Conservation (phyloP, 2,888 invertebrate genomes). For the Aelia acuminata region DNA sequence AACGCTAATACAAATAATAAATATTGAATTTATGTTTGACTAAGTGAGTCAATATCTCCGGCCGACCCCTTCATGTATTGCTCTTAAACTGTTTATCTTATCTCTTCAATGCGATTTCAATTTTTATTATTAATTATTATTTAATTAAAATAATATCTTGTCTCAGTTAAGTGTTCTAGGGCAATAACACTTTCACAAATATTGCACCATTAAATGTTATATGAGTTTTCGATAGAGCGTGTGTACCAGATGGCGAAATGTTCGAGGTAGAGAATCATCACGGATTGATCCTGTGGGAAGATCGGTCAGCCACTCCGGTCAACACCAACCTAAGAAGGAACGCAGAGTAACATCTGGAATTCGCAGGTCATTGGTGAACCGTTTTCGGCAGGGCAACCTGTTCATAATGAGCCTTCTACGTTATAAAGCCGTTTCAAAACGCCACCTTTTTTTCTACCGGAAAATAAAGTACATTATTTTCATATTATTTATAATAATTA, state of each 20-base stretch:
- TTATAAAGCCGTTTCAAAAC: neutral
- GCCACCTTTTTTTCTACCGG: neutral
- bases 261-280: neutral
- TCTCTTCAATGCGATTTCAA: neutral
- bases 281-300: neutral
- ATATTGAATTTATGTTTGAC: too few species aligned
- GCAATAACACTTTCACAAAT: neutral
- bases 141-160: too few species aligned
- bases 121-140: too few species aligned
- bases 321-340: neutral
- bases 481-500: neutral
- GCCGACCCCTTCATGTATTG: too few species aligned
- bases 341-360: neutral
- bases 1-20: too few species aligned
- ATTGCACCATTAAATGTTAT: neutral
- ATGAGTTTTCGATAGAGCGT: neutral
- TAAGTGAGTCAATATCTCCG: too few species aligned
- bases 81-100: too few species aligned
- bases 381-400: neutral
- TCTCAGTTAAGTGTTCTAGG: neutral
- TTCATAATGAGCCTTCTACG: neutral
- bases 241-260: neutral
- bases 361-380: neutral
- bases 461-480: neutral
- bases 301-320: constrained; percentile 14